Conservation (phyloP, 2,797 vertebrate species). For the Crypturellus tataupa region DNA sequence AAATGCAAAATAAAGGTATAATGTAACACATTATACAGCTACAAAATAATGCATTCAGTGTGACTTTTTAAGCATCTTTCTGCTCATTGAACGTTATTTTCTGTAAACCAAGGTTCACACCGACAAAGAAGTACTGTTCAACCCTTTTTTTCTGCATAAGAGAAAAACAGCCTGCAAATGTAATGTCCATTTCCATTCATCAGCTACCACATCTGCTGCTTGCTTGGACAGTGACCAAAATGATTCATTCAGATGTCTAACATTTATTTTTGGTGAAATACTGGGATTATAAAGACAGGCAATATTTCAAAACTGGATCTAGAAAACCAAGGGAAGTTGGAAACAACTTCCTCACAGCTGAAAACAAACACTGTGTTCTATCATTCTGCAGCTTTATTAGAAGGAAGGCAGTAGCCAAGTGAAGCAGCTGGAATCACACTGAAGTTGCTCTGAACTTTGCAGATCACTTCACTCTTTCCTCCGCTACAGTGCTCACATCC, state of each 20-base stretch:
- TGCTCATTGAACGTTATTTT: conserved; percentile 60
- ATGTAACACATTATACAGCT: background rate
- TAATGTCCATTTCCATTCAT: conserved; percentile 69
- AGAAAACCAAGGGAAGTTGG: conserved; percentile 71
- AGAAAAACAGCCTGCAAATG: conserved; percentile 49
- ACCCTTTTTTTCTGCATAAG: conserved; percentile 33
- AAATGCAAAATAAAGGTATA: background rate
- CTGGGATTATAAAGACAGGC: conserved; percentile 60
- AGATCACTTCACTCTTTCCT: conserved; percentile 51
- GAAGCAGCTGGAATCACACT: conserved; percentile 54
- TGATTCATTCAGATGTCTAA: conserved; percentile 69
- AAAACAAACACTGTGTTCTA: conserved; percentile 64
- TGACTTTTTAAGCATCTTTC: conserved; percentile 51
- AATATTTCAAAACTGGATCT: conserved; percentile 66
- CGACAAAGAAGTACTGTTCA: conserved; percentile 56
- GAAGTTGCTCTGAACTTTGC: conserved; percentile 50
- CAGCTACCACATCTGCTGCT: conserved; percentile 70
- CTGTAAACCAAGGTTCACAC: conserved; percentile 14
- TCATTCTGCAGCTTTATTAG: conserved; percentile 70
- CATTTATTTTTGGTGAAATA: conserved; percentile 68
- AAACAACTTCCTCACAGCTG: conserved; percentile 63
- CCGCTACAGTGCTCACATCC: conserved; percentile 43
- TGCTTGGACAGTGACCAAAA: conserved; percentile 61
- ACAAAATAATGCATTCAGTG: conserved; percentile 25
- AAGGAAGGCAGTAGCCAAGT: conserved; percentile 65